Base-by-base conservation (phyloP, 2,797 vertebrate genomes). In the Schizothorax lantsangensis region DNA sequence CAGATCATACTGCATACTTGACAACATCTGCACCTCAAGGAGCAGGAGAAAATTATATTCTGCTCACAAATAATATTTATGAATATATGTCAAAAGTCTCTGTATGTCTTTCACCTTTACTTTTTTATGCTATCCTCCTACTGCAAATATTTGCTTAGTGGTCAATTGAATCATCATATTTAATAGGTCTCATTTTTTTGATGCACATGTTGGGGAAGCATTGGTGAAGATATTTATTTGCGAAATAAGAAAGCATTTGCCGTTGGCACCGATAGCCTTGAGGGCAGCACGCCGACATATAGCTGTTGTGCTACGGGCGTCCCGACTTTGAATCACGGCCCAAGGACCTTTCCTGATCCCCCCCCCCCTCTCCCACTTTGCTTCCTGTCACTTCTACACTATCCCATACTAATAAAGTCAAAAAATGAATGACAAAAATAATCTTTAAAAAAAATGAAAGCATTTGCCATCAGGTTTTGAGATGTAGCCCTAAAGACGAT, bases 51-150 rank as follows among this genome's bases (percentile, higher is more conserved):
- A 57, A 43, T 15, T 78, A 52, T 40, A 40, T 79, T 69, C 47
- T 80, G 49, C 45, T 47, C 7, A 72, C 66, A 80, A 84, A 78
- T 33, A 78, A 84, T 23, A 75, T 84, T 14, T n/a, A 43, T 64
- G n/a, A 64, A 30, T 45, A 69, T 59, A 64, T 54, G 75, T 84
- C 7, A 40, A 54, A 84, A 69, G 36, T 78, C 10, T 84, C 40
- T 83, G 19, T 68, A 8, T 75, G 15, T 66, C 7, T 84, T 6
- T 38, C 23, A 15, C 7, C 15, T 38, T 30, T 59, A 11, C 71
- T 45, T 84, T 33, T 75, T 33, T 75, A 38, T 52, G 30, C 4
- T 64, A 36, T 64, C 33, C 33, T 26, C 64, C 21, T 45, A 45
- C 14, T 49, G 2, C 33, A 36, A 52, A 45, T 57, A 54, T 30